A percentile compares a stretch with the other conserved stretches of the same genome.
Conservation (phyloP, 2,888 invertebrate genomes). For the Drosophila macrospina region DNA sequence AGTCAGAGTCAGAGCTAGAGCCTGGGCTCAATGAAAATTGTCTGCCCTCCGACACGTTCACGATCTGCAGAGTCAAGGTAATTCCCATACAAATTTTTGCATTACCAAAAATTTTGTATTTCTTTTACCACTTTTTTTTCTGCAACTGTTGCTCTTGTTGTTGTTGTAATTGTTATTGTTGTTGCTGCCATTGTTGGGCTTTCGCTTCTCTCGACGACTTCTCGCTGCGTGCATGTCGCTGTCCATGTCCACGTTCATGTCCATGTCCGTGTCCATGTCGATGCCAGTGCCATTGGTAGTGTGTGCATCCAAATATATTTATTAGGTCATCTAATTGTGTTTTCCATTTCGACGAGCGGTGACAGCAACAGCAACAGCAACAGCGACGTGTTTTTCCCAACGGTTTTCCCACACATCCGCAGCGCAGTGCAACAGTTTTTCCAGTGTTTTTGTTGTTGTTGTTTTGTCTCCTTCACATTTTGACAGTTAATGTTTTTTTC, state of each 20-base stretch:
- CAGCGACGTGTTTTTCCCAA: conserved; percentile 66
- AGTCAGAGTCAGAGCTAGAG: conserved; percentile 17
- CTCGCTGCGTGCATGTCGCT: conserved; percentile 16
- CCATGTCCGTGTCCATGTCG: conserved; percentile 11
- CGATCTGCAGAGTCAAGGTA: conserved; percentile 70
- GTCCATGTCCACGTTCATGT: conserved; percentile 7
- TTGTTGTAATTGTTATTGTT: conserved; percentile 1
- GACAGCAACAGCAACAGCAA: conserved; percentile 51
- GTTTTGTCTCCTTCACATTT: conserved; percentile 9
- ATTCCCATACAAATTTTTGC: conserved; percentile 74
- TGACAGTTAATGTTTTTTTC: conserved; percentile 35
- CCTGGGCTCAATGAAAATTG: conserved; percentile 43
- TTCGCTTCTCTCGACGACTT: conserved; percentile 35
- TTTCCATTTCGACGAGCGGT: conserved; percentile 72
- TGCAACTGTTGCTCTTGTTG: conserved; percentile 27
- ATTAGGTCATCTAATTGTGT: conserved; percentile 83
- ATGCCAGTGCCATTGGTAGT: conserved; percentile 11
- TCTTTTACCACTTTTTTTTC: conserved; percentile 40
- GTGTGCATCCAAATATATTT: conserved; percentile 73
- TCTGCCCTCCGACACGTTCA: conserved; percentile 58
- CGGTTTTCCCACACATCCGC: conserved; percentile 71
- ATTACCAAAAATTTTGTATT: conserved; percentile 64
- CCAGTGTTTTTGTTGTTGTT: conserved; percentile 39
- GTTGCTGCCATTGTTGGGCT: conserved; percentile 49
- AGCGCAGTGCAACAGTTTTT: conserved; percentile 35